Conservation (phyloP, 2,888 invertebrate species). For the Rhingia campestris region DNA sequence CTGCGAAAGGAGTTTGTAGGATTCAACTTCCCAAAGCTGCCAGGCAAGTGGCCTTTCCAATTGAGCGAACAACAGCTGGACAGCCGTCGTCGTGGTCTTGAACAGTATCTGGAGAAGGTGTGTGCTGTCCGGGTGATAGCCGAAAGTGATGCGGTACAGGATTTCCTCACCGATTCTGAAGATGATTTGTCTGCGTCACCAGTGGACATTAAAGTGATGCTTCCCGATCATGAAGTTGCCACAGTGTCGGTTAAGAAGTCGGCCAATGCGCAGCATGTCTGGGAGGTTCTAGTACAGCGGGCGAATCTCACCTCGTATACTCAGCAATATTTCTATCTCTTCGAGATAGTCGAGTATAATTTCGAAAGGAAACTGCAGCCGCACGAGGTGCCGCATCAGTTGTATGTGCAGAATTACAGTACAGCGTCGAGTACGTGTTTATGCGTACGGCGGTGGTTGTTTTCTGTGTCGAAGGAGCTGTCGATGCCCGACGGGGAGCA, state of each 20-base stretch:
- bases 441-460: slow-evolving; percentile 93
- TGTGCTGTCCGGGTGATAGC: slow-evolving; percentile 99
- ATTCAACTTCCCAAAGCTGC: slow-evolving; percentile 98
- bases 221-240: slow-evolving; percentile 95
- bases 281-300: slow-evolving; percentile 92
- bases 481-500: slow-evolving; percentile 87
- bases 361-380: slow-evolving; percentile 97
- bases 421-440: slow-evolving; percentile 98
- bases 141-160: slow-evolving; percentile 98
- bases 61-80: slow-evolving; percentile 99
- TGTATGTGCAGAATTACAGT: slow-evolving; percentile 99
- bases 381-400: slow-evolving; percentile 97
- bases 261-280: slow-evolving; percentile 95
- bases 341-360: slow-evolving; percentile 98
- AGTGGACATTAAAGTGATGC: slow-evolving; percentile 90
- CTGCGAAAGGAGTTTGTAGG: slow-evolving; percentile 96
- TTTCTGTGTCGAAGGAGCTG: slow-evolving; percentile 88
- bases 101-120: slow-evolving; percentile 98
- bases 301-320: slow-evolving; percentile 91
- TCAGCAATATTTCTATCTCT: slow-evolving; percentile 96
- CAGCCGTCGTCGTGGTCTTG: slow-evolving; percentile 95
- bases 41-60: slow-evolving; percentile 99
- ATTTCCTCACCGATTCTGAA: slow-evolving; percentile 96
- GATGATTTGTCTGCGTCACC: slow-evolving; percentile 90
- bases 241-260: slow-evolving; percentile 94